Evolutionary conservation across 2,113 vertebrate species (phyloP).

Genomic region (Sinocyclocheilus maitianheensis): DNA sequence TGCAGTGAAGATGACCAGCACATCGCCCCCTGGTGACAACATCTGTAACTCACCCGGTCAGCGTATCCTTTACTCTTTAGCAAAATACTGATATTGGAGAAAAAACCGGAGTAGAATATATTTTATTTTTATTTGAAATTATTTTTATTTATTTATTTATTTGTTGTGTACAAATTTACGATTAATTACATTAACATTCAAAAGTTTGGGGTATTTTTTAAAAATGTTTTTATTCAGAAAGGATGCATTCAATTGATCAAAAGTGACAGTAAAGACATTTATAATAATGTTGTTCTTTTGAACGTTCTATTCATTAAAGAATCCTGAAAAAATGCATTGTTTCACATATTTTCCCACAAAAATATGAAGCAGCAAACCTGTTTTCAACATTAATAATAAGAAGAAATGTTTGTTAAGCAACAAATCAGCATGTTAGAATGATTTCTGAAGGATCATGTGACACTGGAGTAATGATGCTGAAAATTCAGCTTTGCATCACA

Average conservation of each 20-base stretch:
- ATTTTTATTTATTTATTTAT: neutral
- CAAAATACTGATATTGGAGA: neutral
- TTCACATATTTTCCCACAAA: neutral
- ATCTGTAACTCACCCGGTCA: constrained; percentile 85
- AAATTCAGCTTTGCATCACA: neutral
- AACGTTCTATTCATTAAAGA: neutral
- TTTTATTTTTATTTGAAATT: neutral
- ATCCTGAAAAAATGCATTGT: neutral
- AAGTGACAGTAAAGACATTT: neutral
- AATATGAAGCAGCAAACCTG: neutral
- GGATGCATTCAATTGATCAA: neutral
- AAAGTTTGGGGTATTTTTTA: neutral
- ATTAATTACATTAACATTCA: neutral
- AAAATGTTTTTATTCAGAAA: neutral
- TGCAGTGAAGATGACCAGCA: constrained; percentile 89
- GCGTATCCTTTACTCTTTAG: constrained; percentile 82
- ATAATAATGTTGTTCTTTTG: neutral
- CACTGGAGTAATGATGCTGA: neutral
- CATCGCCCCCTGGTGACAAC: constrained; percentile 84
- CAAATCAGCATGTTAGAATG: neutral
- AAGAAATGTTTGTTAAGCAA: neutral
- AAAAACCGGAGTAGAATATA: neutral
- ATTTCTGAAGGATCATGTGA: neutral
- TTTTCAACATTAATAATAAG: neutral
- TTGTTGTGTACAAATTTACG: neutral